These are phyloP conservation scores for Phymanthus crucifer DNA, from an alignment of 92 coral and sea anemone species.

Conservation along the genomic window DNA sequence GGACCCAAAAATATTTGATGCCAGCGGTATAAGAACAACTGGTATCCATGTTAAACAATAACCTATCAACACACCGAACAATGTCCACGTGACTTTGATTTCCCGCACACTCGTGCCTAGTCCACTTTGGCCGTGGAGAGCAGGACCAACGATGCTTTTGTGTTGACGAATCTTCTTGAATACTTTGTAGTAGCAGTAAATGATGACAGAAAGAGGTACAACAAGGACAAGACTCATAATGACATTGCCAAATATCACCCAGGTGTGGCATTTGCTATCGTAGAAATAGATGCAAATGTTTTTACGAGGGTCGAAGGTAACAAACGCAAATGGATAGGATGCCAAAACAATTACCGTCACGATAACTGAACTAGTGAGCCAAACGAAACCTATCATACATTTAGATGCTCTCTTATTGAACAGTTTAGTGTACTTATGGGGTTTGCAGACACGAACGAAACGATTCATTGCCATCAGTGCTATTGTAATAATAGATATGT, in stretches of 20 bases:
- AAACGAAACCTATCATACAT: slow-evolving; percentile 2
- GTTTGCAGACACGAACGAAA: slow-evolving; percentile 9
- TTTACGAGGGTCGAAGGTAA: background rate
- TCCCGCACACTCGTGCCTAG: slow-evolving; percentile 26
- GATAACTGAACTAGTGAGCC: background rate
- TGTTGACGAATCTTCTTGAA: slow-evolving; percentile 34
- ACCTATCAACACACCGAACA: slow-evolving; percentile 25
- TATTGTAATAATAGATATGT: slow-evolving; percentile 9
- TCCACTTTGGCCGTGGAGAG: slow-evolving; percentile 6
- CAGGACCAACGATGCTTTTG: slow-evolving; percentile 22
- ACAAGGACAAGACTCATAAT: background rate
- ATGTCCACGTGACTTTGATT: slow-evolving; percentile 30
- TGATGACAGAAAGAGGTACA: background rate
- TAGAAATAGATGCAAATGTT: background rate
- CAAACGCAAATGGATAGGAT: background rate
- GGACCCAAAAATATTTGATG: background rate
- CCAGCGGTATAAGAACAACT: background rate
- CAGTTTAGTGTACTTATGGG: slow-evolving; percentile 4
- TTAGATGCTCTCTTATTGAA: slow-evolving; percentile 3
- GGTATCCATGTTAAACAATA: slow-evolving; percentile 27
- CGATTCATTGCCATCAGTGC: slow-evolving; percentile 12
- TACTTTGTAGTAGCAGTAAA: slow-evolving; percentile 29
- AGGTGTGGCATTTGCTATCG: background rate
- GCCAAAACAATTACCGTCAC: background rate
- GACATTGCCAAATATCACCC: background rate